These are phyloP conservation scores for Tolypeutes matacus DNA, from an alignment of 2,797 vertebrate species.

Conservation along the genomic window DNA sequence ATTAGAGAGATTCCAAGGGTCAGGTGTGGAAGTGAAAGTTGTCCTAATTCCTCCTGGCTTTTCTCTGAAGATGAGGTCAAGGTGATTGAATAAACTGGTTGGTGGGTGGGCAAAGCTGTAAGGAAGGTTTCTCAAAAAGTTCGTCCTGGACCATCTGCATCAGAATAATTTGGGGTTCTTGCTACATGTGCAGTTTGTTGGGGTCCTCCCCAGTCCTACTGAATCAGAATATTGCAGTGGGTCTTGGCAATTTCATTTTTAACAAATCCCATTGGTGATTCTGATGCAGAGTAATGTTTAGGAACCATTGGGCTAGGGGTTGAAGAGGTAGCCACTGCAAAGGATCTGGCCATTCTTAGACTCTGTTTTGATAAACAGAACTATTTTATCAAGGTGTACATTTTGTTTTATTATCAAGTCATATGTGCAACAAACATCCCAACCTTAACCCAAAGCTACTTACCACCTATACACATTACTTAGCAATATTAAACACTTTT, in stretches of 20 bases:
- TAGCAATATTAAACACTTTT: conserved; percentile 6
- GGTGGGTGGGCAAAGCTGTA: neutral
- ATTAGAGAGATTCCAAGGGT: neutral
- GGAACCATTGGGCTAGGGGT: neutral
- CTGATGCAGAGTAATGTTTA: conserved; percentile 44
- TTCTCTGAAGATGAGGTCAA: conserved; percentile 19
- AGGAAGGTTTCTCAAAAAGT: conserved; percentile 20
- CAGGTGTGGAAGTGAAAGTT: neutral
- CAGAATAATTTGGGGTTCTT: conserved; percentile 43
- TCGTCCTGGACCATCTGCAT: neutral
- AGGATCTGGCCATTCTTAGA: conserved; percentile 3
- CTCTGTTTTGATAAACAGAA: conserved; percentile 32
- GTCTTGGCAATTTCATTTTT: conserved; percentile 23
- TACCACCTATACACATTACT: neutral
- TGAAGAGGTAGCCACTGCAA: neutral
- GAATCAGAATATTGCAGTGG: conserved; percentile 19
- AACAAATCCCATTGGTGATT: conserved; percentile 37
- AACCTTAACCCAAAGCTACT: neutral
- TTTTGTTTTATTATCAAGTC: neutral
- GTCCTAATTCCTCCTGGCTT: neutral
- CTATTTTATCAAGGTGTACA: neutral
- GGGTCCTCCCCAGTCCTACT: neutral
- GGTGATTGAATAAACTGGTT: neutral
- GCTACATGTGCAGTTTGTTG: neutral
- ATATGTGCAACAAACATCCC: neutral